These are phyloP conservation scores for Ispidina picta DNA, from an alignment of 2,797 vertebrate species.

Conservation along the genomic window DNA sequence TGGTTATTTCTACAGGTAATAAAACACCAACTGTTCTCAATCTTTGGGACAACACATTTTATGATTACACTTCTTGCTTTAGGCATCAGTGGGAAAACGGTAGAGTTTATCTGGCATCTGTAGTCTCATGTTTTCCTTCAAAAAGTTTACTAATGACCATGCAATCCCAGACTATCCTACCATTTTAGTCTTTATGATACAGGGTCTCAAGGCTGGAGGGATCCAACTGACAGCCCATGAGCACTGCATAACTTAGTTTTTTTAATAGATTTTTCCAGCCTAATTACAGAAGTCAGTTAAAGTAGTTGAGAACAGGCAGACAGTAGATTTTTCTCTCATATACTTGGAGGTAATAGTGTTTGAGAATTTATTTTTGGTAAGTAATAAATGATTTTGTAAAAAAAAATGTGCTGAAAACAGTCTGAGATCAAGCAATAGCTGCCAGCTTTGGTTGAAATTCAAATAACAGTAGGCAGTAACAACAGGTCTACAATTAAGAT, in stretches of 20 bases:
- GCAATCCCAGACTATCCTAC: neutral
- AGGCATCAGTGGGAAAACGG: neutral
- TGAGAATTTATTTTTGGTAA: neutral
- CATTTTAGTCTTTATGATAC: neutral
- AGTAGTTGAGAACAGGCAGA: neutral
- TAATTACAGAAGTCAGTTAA: neutral
- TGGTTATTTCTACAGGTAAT: neutral
- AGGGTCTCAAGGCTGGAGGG: neutral
- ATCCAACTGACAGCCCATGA: neutral
- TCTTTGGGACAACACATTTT: neutral
- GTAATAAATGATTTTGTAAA: neutral
- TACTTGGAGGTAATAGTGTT: neutral
- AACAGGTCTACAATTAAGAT: neutral
- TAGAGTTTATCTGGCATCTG: neutral
- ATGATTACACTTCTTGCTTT: neutral
- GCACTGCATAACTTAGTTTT: neutral
- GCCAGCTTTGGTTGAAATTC: neutral
- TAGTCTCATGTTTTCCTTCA: neutral
- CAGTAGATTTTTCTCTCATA: neutral
- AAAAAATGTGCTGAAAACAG: neutral
- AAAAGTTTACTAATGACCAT: neutral
- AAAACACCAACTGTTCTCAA: neutral
- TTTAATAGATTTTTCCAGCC: neutral
- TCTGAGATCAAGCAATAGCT: neutral
- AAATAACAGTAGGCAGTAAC: neutral